A percentile compares a stretch with the other conserved stretches of the same genome.
Conservation (phyloP, 2,797 vertebrate species). For the Anguilla anguilla region DNA sequence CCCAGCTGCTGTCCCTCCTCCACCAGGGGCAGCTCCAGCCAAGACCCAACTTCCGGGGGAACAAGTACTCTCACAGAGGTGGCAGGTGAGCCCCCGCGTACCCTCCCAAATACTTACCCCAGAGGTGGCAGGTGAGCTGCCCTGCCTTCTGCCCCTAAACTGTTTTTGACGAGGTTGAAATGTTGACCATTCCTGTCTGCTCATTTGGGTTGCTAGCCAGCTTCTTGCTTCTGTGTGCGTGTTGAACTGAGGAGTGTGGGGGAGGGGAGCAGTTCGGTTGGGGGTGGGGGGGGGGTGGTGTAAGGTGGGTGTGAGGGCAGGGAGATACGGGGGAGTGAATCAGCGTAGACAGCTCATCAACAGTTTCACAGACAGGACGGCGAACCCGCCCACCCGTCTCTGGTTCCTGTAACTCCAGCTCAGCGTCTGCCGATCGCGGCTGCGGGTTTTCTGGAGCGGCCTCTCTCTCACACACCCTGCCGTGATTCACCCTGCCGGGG, state of each 20-base stretch:
- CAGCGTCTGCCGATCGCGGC: neutral
- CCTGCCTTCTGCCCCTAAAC: too few species aligned
- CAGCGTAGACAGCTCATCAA: constrained; percentile 9
- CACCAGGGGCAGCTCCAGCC: constrained; percentile 94
- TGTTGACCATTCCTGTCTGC: neutral
- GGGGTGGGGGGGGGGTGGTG: neutral
- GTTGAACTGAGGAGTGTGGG: neutral
- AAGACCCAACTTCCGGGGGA: constrained; percentile 92
- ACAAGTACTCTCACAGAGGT: constrained; percentile 84
- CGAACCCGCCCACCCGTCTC: neutral
- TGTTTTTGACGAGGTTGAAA: neutral
- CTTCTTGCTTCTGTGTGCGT: neutral
- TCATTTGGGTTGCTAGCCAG: neutral
- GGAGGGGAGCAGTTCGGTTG: neutral
- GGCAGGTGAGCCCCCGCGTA: constrained; percentile 71
- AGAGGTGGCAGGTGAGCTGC: neutral
- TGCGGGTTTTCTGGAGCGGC: neutral
- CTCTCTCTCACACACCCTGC: neutral
- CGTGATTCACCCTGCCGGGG: neutral
- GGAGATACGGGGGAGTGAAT: neutral
- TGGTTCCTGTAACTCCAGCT: constrained; percentile 3
- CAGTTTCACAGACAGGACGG: neutral
- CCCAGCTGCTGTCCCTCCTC: constrained; percentile 93
- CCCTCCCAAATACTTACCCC: neutral
- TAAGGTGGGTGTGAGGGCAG: neutral